Evolutionary conservation across 2,888 invertebrate species (phyloP).

Genomic region (Eurytoma adleriae): DNA sequence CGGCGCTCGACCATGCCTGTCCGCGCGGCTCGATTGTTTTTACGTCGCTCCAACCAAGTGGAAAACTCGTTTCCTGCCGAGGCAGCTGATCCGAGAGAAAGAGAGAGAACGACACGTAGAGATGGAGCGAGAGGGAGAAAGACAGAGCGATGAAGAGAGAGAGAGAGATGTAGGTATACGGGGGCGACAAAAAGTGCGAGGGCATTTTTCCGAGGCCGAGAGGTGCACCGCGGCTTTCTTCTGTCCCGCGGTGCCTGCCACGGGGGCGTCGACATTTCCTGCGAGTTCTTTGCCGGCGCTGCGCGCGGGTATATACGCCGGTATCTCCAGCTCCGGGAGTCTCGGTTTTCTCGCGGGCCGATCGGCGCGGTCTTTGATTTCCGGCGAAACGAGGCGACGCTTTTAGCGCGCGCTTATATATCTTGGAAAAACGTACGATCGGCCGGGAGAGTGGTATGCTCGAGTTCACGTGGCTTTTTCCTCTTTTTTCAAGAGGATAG

Average conservation of each 20-base stretch:
- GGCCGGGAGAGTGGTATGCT: too few species aligned
- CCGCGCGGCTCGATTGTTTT: slow-evolving; percentile 57
- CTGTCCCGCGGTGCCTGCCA: background rate
- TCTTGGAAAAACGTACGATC: too few species aligned
- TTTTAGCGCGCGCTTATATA: background rate
- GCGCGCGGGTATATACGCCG: too few species aligned
- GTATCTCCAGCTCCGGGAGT: too few species aligned
- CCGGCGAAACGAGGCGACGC: background rate
- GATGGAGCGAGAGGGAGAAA: too few species aligned
- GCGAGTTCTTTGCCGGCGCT: background rate
- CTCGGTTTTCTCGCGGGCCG: too few species aligned
- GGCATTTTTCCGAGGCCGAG: slow-evolving; percentile 40
- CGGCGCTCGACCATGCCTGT: too few species aligned
- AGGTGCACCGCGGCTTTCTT: slow-evolving; percentile 20
- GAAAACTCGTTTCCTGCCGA: slow-evolving; percentile 62
- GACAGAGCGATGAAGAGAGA: background rate
- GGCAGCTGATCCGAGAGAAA: background rate
- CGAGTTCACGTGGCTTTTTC: too few species aligned
- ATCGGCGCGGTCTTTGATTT: too few species aligned
- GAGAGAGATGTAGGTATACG: background rate
- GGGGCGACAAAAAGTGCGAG: slow-evolving; percentile 42
- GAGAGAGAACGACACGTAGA: too few species aligned
- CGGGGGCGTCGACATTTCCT: slow-evolving; percentile 30
- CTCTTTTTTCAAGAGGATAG: too few species aligned
- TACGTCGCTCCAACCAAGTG: slow-evolving; percentile 61